A percentile compares a stretch with the other conserved stretches of the same genome.
Evolutionary conservation across 2,113 vertebrate species (phyloP).

Genomic region (Megalops atlanticus): DNA sequence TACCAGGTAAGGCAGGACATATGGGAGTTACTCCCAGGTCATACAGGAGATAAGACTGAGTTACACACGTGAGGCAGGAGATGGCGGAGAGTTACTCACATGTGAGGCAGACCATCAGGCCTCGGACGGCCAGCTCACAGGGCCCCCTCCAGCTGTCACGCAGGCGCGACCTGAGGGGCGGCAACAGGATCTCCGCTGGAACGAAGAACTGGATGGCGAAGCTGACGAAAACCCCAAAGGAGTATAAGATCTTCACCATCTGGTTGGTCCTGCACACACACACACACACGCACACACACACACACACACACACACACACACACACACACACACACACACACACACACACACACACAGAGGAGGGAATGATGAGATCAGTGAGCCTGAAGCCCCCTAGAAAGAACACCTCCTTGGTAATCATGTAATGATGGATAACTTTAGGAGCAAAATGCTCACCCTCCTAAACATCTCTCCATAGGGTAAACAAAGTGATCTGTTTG

Average conservation of each 20-base stretch:
- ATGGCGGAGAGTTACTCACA: slow-evolving; percentile 71
- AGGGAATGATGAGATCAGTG: too few species aligned
- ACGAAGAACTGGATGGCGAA: slow-evolving; percentile 88
- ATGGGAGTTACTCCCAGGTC: background rate
- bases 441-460: too few species aligned
- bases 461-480: too few species aligned
- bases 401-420: too few species aligned
- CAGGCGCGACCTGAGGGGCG: slow-evolving; percentile 66
- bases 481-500: too few species aligned
- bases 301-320: slow-evolving; percentile 15
- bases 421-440: too few species aligned
- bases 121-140: slow-evolving; percentile 68
- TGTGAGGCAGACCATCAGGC: slow-evolving; percentile 76
- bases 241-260: slow-evolving; percentile 84
- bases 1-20: background rate
- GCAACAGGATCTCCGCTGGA: slow-evolving; percentile 82
- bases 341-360: too few species aligned
- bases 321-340: too few species aligned
- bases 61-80: background rate
- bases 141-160: slow-evolving; percentile 70
- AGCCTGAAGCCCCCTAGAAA: too few species aligned
- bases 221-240: slow-evolving; percentile 86
- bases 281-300: slow-evolving; percentile 27
- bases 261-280: slow-evolving; percentile 78
- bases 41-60: background rate